Evolutionary conservation across 2,797 vertebrate genomes (phyloP).

Genomic region (Ctenochaetus hawaiiensis): DNA sequence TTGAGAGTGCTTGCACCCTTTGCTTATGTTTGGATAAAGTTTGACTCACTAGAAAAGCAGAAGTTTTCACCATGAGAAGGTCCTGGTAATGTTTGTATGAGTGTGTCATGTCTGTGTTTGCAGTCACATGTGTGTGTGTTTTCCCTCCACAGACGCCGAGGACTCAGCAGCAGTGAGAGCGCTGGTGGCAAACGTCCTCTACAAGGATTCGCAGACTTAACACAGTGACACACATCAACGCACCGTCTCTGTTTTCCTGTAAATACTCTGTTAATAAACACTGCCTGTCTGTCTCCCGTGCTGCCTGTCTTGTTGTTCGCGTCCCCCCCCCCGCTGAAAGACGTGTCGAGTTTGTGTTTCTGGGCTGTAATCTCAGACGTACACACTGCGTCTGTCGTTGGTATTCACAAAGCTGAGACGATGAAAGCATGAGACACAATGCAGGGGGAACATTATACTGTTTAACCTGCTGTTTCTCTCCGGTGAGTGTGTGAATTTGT

Average conservation of each 20-base stretch:
- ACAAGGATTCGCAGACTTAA: constrained; percentile 71
- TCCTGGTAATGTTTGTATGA: not conserved
- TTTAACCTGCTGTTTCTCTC: constrained; percentile 36
- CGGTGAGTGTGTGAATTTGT: constrained; percentile 7
- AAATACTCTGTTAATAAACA: constrained; percentile 80
- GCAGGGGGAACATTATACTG: constrained; percentile 17
- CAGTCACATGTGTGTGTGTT: constrained; percentile 37
- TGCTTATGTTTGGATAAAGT: not conserved
- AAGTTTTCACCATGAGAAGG: not conserved
- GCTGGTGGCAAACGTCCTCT: constrained; percentile 89
- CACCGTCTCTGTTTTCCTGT: constrained; percentile 31
- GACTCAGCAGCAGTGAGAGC: constrained; percentile 84
- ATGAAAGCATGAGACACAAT: constrained; percentile 19
- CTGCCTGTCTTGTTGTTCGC: constrained; percentile 35
- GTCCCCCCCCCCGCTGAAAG: constrained; percentile 18
- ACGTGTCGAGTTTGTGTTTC: constrained; percentile 41
- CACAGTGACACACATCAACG: constrained; percentile 21
- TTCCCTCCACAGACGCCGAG: constrained; percentile 82
- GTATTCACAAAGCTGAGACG: constrained; percentile 19
- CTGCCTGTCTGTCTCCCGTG: constrained; percentile 4
- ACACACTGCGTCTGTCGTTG: constrained; percentile 22
- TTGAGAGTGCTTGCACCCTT: not conserved
- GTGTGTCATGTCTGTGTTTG: not conserved
- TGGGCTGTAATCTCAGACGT: constrained; percentile 36
- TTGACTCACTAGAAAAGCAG: not conserved